phyloP scores from a whole-genome alignment of 1,140 invertebrate species.

The Pinna nobilis region DNA sequence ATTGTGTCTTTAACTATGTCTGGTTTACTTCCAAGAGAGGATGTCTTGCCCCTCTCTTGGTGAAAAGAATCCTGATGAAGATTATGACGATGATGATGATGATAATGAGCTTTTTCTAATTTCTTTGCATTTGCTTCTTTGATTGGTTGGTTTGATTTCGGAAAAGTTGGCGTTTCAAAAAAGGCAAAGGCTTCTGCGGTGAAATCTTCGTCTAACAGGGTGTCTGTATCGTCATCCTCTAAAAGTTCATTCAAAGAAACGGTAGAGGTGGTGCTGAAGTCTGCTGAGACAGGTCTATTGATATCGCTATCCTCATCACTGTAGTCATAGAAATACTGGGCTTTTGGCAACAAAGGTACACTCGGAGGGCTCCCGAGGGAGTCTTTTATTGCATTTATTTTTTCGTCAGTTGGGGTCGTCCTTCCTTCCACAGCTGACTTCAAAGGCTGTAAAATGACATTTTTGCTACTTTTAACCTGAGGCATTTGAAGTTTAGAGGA shows the following conservation, averaged over 20 bases:
- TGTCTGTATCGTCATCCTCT: slow-evolving; percentile 60
- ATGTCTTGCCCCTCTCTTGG: background rate
- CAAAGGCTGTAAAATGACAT: background rate
- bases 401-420: slow-evolving; percentile 7
- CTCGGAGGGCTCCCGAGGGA: slow-evolving; percentile 16
- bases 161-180: slow-evolving; percentile 37
- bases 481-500: slow-evolving; percentile 10
- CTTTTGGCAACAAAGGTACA: slow-evolving; percentile 35
- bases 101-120: slow-evolving; percentile 6
- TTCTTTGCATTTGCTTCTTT: slow-evolving; percentile 16
- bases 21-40: slow-evolving; percentile 46
- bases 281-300: slow-evolving; percentile 57
- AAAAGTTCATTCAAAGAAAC: slow-evolving; percentile 67
- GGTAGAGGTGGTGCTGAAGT: slow-evolving; percentile 60
- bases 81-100: too few relatives aligned
- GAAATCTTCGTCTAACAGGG: slow-evolving; percentile 62
- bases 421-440: background rate
- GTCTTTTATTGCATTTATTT: slow-evolving; percentile 7
- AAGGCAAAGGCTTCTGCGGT: slow-evolving; percentile 55
- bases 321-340: slow-evolving; percentile 69
- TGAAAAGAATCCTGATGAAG: too few relatives aligned
- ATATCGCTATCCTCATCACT: slow-evolving; percentile 69
- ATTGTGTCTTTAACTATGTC: slow-evolving; percentile 56
- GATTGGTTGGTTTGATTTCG: slow-evolving; percentile 1
- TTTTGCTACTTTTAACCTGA: slow-evolving; percentile 1